Conservation (phyloP, 1,140 invertebrate species). For the Trachymyrmex cornetzi region DNA sequence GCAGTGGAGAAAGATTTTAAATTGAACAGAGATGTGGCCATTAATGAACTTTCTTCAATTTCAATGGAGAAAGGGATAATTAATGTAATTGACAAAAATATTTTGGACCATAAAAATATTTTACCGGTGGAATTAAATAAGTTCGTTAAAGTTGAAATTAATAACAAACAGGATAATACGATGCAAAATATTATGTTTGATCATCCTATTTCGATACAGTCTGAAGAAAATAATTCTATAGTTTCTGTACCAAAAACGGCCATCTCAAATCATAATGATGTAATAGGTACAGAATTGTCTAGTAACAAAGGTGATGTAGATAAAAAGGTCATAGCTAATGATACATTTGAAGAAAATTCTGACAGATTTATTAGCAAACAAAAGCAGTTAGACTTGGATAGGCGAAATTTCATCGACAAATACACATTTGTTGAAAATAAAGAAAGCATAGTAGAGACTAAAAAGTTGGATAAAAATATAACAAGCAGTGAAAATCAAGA, state of each 20-base stretch:
- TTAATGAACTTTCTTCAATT: not conserved
- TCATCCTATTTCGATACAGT: not conserved
- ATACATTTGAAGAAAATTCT: constrained; percentile 14
- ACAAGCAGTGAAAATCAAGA: not conserved
- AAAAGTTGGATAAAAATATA: not conserved
- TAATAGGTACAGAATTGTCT: constrained; percentile 1
- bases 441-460: not conserved
- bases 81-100: not conserved
- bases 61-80: not conserved
- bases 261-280: not conserved
- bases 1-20: constrained; percentile 3
- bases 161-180: constrained; percentile 16
- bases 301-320: not conserved
- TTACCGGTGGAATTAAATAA: not conserved
- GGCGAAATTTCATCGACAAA: constrained; percentile 2
- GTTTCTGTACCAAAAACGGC: not conserved
- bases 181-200: constrained; percentile 5
- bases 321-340: constrained; percentile 12
- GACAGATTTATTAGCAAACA: constrained; percentile 36
- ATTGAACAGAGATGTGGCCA: not conserved
- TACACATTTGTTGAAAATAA: constrained; percentile 6
- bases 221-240: constrained; percentile 9
- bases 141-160: not conserved
- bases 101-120: constrained; percentile 13
- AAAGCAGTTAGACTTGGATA: not conserved